Percentiles rank a stretch among this genome's conserved stretches.
These are phyloP conservation scores for Lypha dubia DNA, from an alignment of 2,888 invertebrate species.

Conservation along the genomic window DNA sequence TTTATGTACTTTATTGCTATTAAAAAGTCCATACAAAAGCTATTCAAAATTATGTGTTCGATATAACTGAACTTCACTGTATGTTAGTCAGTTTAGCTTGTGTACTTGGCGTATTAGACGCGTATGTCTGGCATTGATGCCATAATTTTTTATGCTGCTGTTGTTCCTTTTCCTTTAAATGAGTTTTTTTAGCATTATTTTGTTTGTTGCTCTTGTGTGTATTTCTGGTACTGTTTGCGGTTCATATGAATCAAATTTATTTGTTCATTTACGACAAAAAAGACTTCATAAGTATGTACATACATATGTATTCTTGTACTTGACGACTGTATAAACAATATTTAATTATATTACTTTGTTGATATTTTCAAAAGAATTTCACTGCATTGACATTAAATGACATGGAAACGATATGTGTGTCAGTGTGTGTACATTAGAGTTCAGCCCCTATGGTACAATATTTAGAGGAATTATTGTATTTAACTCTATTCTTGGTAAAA, in stretches of 20 bases:
- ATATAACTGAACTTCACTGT: too few species aligned
- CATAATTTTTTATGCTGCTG: background rate
- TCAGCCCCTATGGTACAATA: too few species aligned
- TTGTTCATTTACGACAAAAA: conserved; percentile 8
- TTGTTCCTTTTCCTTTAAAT: conserved; percentile 1
- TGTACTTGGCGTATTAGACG: background rate
- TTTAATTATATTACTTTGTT: conserved; percentile 59
- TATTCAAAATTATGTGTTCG: too few species aligned
- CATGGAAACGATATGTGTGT: conserved; percentile 1
- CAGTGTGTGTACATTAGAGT: background rate
- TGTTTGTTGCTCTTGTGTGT: conserved; percentile 18
- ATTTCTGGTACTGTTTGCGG: conserved; percentile 12
- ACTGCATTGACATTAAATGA: conserved; percentile 35
- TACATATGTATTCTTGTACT: too few species aligned
- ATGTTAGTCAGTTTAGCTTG: background rate
- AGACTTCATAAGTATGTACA: background rate
- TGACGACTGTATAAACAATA: conserved; percentile 27
- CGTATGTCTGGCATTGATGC: background rate
- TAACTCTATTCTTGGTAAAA: too few species aligned
- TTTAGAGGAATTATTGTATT: too few species aligned
- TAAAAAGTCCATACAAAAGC: too few species aligned
- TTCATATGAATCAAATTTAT: conserved; percentile 23
- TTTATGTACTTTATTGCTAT: too few species aligned
- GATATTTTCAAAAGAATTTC: conserved; percentile 25
- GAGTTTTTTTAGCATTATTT: background rate